A percentile compares a stretch with the other conserved stretches of the same genome.
These are phyloP conservation scores for Micropoecilia bifurca DNA, from an alignment of 2,797 vertebrate species.

Conservation along the genomic window DNA sequence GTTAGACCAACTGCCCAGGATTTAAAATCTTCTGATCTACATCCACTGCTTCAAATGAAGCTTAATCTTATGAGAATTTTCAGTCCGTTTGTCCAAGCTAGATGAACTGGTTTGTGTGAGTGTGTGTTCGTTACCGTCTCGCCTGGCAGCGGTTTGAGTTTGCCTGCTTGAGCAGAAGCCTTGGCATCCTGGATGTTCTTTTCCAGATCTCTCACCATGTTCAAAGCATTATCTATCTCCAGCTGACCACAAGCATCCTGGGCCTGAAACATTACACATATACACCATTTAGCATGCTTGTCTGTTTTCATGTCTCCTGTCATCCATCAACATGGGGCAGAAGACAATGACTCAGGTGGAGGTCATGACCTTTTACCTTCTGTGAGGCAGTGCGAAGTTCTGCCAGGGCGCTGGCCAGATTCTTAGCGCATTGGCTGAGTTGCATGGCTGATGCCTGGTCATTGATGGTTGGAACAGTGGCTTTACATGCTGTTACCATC, in stretches of 20 bases:
- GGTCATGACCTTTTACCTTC: constrained; percentile 82
- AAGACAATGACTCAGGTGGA: background rate
- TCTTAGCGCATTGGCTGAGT: constrained; percentile 97
- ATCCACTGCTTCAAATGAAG: background rate
- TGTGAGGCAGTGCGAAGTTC: constrained; percentile 94
- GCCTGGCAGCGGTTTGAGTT: constrained; percentile 93
- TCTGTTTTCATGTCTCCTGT: background rate
- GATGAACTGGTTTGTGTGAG: background rate
- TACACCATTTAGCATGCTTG: background rate
- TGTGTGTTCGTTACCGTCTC: constrained; percentile 85
- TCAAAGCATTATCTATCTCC: constrained; percentile 95
- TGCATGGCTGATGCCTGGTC: constrained; percentile 98
- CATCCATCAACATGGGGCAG: background rate
- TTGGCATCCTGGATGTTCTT: constrained; percentile 93
- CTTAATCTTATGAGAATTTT: background rate
- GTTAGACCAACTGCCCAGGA: background rate
- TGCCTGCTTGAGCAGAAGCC: constrained; percentile 89
- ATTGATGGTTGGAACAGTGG: constrained; percentile 92
- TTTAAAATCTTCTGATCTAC: background rate
- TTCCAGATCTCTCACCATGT: constrained; percentile 90
- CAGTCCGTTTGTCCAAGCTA: background rate
- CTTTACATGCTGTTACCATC: constrained; percentile 95
- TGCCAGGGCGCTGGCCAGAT: constrained; percentile 88
- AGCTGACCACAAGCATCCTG: constrained; percentile 96
- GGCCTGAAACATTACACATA: constrained; percentile 80